Conservation (phyloP, 2,113 vertebrate genomes). For the Aleadryas rufinucha region DNA sequence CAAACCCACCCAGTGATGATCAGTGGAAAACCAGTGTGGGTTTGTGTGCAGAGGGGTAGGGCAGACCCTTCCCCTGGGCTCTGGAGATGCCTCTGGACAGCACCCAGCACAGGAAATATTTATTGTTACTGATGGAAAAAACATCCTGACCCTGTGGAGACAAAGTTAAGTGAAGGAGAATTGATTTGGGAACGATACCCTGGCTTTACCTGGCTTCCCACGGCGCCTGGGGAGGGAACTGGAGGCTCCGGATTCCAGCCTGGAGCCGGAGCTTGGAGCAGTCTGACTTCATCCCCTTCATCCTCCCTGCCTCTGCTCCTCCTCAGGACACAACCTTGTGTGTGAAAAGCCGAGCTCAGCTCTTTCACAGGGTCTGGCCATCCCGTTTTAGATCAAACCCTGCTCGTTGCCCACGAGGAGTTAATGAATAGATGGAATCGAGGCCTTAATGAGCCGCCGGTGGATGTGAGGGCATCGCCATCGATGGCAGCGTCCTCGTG, state of each 20-base stretch:
- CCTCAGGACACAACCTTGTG: not conserved
- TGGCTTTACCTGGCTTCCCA: not conserved
- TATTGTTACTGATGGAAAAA: fast-evolving
- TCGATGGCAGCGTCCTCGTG: not conserved
- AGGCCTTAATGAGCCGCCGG: not conserved
- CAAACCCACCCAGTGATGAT: fast-evolving
- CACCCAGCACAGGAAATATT: not conserved
- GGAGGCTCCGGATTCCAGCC: not conserved
- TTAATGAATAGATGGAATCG: not conserved
- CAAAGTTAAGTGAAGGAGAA: not conserved
- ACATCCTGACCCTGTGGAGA: not conserved
- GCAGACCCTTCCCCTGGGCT: not conserved
- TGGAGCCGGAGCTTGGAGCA: not conserved
- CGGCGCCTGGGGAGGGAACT: fast-evolving
- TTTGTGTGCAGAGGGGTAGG: too few species aligned
- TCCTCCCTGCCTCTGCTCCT: not conserved
- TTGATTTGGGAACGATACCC: not conserved
- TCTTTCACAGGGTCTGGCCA: fast-evolving
- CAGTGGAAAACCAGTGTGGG: not conserved
- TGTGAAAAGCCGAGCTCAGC: not conserved
- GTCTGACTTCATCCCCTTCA: not conserved
- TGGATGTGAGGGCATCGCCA: too few species aligned
- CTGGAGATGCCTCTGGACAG: not conserved
- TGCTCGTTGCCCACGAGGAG: fast-evolving
- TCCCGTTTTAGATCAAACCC: fast-evolving